Evolutionary conservation across 2,113 vertebrate species (phyloP), one percentile per base, ranked within the genome.

Genomic region (Ammodytes marinus): DNA sequence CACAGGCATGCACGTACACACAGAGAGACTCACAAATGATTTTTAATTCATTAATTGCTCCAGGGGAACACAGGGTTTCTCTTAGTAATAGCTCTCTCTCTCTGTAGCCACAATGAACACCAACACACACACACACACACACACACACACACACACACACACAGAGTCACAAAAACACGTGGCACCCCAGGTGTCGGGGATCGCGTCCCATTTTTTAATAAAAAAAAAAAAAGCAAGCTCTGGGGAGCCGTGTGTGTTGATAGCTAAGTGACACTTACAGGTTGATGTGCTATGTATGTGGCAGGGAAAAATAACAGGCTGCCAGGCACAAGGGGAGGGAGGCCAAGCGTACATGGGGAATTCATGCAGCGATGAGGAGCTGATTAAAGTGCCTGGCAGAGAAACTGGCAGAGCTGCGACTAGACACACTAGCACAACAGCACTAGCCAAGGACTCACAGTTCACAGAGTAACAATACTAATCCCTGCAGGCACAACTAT

Each of bases 261-360:
- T 91, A 90, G 87, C 83, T 90, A 91, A 93, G 92, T 93, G 93
- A 92, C 92, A 94, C 91, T 87, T 90, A 89, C 91, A 92, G 89
- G 88, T 87, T 92, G 91, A 91, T 82, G 88, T 74, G 85, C 77
- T 71, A 82, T 78, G 77, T 81, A 91, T 89, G 80, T 86, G 80
- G 76, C 68, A 72, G 55, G 17, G 40, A 86, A 88, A 80, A 92
- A 86, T 83, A 92, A 86, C 79, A 89, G 86, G 74, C 86, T 91
- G 88, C 67, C 84, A 86, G 84, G 86, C 78, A 58, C 64, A 63
- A 73, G 86, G 81, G 86, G 84, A 80, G 84, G 82, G 50, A 74
- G 83, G 80, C 57, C 73, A 77, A 73, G 67, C 79, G 76, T 82
- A 70, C 85, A 77, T 40, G 55, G 86, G 83, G 88, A 88, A 84